Evolutionary conservation across 2,113 vertebrate genomes (phyloP), one percentile per base, ranked within the genome.

Genomic region (Mastomys natalensis): DNA sequence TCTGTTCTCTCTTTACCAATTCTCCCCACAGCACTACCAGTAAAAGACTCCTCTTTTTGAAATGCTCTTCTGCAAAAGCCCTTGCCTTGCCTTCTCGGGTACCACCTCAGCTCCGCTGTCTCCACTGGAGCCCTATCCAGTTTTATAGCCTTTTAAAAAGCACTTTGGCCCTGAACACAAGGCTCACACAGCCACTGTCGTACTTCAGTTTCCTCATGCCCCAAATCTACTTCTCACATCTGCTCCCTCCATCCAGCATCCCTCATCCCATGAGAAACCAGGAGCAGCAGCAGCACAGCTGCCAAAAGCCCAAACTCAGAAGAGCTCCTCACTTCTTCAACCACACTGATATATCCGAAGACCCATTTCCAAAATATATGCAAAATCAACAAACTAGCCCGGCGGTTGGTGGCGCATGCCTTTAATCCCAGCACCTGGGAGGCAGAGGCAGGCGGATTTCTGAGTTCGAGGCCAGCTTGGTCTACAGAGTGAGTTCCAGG

Each of bases 351-450:
- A 22, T 43, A 74, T 70, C 77, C 15, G 15, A 76, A 29, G 1
- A 24, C 40, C 13, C 53, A 24, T 48, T 80, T 93, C 31, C n/a
- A 93, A 93, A 97, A 90, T 58, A 87, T 3, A 77, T 3, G 80
- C 43, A 31, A 19, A 68, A n/a, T 70, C 85, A 87, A 53, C 34
- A 51, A 70, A 70, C 85, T 10, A n/a, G n/a, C n/a, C n/a, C n/a
- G n/a, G n/a, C n/a, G n/a, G n/a, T n/a, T n/a, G n/a, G n/a, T n/a
- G n/a, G n/a, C n/a, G n/a, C n/a, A n/a, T n/a, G n/a, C n/a, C n/a
- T n/a, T n/a, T n/a, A n/a, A n/a, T n/a, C n/a, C n/a, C n/a, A n/a
- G n/a, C n/a, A n/a, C n/a, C n/a, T n/a, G n/a, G n/a, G n/a, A n/a
- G n/a, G n/a, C n/a, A n/a, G n/a, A n/a, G n/a, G n/a, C n/a, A n/a